Evolutionary conservation across 2,888 invertebrate species (phyloP), one percentile per base, ranked within the genome.

Genomic region (Tridacna crocea): DNA sequence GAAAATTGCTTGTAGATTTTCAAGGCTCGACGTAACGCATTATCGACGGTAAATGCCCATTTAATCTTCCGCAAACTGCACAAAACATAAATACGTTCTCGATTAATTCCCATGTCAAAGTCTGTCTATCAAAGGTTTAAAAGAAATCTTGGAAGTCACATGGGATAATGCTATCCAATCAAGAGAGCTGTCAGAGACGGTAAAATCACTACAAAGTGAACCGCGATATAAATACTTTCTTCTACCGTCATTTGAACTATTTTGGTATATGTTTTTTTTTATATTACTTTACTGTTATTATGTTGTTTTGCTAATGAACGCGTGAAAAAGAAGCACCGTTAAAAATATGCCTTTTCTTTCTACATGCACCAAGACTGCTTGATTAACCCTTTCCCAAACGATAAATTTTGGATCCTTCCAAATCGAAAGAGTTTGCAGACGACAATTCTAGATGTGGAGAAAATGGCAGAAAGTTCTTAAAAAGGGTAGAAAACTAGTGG

Each of bases 51-150:
- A 27, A 68, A 68, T 46, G 68, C 68, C 13, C 46, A 27, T 68
- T 27, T 68, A 68, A 68, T 68, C 68, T 68, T n/a, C 68, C 46
- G 46, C 68, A 68, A 68, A 27, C 68, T 47, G 47, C 46, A 27
- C 68, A 68, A 27, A 68, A 68, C 68, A 27, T 68, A 68, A 68
- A 68, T 68, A 68, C 68, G 46, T 27, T 47, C 17, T 15, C 68
- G 27, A 68, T 68, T 68, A 68, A 68, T 47, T 68, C 68, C 27
- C 68, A 68, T 27, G 68, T 68, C 68, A 68, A 47, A 68, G 11
- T n/a, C 68, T 47, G 68, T 46, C 68, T 46, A 68, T 68, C 68
- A 68, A 68, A 68, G 68, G 27, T n/a, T 68, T 68, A 68, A n/a
- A n/a, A n/a, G 46, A 22, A 68, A 68, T n/a, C 46, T 47, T n/a